Conservation (phyloP, 92 coral and sea anemone genomes). For the Chrysogorgia sp. region DNA sequence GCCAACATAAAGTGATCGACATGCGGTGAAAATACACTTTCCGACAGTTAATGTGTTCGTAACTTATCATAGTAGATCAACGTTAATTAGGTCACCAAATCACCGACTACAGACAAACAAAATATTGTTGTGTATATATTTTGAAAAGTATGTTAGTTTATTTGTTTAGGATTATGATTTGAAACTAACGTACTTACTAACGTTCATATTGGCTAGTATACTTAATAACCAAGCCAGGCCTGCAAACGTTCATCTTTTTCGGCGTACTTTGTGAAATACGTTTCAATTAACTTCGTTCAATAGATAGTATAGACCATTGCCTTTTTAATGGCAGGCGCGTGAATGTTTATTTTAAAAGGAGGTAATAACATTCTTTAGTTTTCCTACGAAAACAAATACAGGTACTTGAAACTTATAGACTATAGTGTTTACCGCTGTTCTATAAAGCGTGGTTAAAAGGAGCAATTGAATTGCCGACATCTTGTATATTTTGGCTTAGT, state of each 20-base stretch:
- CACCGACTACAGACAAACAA: constrained; percentile 50
- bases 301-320: constrained; percentile 1
- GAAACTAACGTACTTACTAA: too few species aligned
- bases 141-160: constrained; percentile 10
- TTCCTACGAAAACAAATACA: too few species aligned
- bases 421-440: not conserved
- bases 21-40: not conserved
- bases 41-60: constrained; percentile 28
- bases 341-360: constrained; percentile 33
- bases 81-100: constrained; percentile 44
- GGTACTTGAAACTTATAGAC: not conserved
- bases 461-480: not conserved
- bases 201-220: not conserved
- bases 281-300: not conserved
- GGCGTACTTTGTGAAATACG: not conserved
- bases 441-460: constrained; percentile 2
- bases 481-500: not conserved
- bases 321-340: constrained; percentile 7
- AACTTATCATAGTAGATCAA: constrained; percentile 17
- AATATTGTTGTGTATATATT: constrained; percentile 43
- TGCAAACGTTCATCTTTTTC: too few species aligned
- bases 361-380: constrained; percentile 9
- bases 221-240: not conserved
- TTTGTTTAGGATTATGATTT: constrained; percentile 11
- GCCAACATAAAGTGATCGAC: constrained; percentile 17